phyloP scores from a whole-genome alignment of 92 coral and sea anemone species.

The Zoanthus solanderi region DNA sequence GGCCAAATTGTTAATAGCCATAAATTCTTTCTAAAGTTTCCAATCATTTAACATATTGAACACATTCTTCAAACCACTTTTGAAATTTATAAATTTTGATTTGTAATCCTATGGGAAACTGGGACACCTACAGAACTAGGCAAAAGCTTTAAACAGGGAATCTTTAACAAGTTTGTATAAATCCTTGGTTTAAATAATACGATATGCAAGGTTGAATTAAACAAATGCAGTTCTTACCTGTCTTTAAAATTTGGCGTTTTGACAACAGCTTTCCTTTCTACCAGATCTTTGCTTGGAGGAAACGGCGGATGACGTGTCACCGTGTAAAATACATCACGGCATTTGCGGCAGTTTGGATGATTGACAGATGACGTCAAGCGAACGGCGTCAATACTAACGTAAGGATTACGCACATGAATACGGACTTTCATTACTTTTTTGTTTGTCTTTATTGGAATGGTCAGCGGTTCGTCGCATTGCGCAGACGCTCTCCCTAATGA shows the following conservation, averaged over 20 bases:
- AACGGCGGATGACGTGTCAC: conserved; percentile 88
- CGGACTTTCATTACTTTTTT: conserved; percentile 82
- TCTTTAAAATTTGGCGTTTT: conserved; percentile 78
- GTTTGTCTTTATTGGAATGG: conserved; percentile 74
- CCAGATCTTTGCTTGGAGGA: conserved; percentile 59
- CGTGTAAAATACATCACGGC: conserved; percentile 78
- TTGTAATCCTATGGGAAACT: no score
- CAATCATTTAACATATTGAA: no score
- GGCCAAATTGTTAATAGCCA: no score
- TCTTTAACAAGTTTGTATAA: no score
- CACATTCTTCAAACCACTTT: no score
- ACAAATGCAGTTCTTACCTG: conserved; percentile 61
- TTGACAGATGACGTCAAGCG: conserved; percentile 86
- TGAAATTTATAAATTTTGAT: no score
- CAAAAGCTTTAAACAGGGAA: no score
- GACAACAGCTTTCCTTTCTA: conserved; percentile 49
- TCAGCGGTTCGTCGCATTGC: conserved; percentile 94
- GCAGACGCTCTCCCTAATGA: conserved; percentile 95
- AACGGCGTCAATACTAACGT: conserved; percentile 89
- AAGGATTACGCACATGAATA: conserved; percentile 61
- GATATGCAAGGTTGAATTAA: no score
- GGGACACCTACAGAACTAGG: no score
- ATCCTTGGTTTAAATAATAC: no score
- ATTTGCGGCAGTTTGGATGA: conserved; percentile 92
- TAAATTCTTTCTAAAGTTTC: no score